phyloP scores from a whole-genome alignment of 2,888 invertebrate species.

The Oegoconia quadripuncta region DNA sequence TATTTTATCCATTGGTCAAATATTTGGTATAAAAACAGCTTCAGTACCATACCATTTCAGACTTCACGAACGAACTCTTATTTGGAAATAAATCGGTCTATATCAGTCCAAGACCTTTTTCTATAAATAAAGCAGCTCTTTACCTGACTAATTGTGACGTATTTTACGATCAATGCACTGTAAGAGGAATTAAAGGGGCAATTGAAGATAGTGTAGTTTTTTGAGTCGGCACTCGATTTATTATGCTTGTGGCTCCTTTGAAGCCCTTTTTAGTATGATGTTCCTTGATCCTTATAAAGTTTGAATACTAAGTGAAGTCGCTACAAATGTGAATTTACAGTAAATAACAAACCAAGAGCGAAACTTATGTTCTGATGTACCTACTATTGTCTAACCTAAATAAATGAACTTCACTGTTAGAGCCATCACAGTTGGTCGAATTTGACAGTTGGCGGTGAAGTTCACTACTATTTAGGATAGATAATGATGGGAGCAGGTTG shows the following conservation, averaged over 20 bases:
- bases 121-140: constrained; percentile 54
- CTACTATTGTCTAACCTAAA: too few relatives aligned
- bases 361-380: too few relatives aligned
- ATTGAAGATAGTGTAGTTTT: constrained; percentile 62
- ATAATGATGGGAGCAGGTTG: too few relatives aligned
- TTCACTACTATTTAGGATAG: too few relatives aligned
- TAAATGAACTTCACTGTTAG: too few relatives aligned
- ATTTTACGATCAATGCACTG: constrained; percentile 60
- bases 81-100: constrained; percentile 52
- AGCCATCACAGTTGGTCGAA: too few relatives aligned
- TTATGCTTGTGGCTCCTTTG: constrained; percentile 48
- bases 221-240: constrained; percentile 58
- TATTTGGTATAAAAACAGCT: too few relatives aligned
- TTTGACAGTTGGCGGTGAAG: too few relatives aligned
- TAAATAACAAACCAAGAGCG: neutral
- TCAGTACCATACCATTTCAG: too few relatives aligned
- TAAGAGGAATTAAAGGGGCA: constrained; percentile 54
- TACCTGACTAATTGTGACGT: constrained; percentile 70
- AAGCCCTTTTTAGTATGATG: constrained; percentile 52
- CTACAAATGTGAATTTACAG: constrained; percentile 30
- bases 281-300: constrained; percentile 35
- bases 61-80: constrained; percentile 42
- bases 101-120: constrained; percentile 41
- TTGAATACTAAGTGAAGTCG: constrained; percentile 40
- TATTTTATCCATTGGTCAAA: too few relatives aligned